phyloP scores from a whole-genome alignment of 2,888 invertebrate genomes.

The Tubulanus polymorphus region DNA sequence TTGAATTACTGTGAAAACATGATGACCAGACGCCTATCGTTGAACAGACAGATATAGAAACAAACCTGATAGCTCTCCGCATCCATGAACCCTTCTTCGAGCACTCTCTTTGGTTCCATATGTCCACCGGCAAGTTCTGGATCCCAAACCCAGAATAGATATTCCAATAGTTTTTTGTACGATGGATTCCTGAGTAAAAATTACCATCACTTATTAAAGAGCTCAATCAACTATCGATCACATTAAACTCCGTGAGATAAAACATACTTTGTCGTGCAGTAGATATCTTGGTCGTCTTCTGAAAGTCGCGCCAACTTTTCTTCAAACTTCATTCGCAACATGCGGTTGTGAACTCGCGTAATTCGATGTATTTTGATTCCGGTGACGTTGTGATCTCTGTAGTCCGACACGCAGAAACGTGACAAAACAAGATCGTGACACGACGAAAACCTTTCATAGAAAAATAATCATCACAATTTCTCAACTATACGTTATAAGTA shows the following conservation, averaged over 20 bases:
- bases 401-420: conserved; percentile 51
- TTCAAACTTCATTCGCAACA: conserved; percentile 45
- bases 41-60: neutral
- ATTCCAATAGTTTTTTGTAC: conserved; percentile 49
- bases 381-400: conserved; percentile 35
- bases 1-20: neutral
- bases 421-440: conserved; percentile 51
- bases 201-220: too few species aligned
- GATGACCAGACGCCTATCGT: neutral
- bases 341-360: conserved; percentile 47
- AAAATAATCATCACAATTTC: neutral
- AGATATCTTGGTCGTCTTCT: conserved; percentile 39
- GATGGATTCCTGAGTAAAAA: conserved; percentile 26
- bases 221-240: too few species aligned
- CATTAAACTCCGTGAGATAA: neutral
- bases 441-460: conserved; percentile 43
- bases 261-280: conserved; percentile 24
- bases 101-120: conserved; percentile 36
- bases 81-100: conserved; percentile 50
- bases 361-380: conserved; percentile 48
- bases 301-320: conserved; percentile 35
- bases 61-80: conserved; percentile 39
- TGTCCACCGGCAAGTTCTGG: conserved; percentile 41
- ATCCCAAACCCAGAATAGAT: conserved; percentile 52
- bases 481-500: too few species aligned